Base-by-base conservation (phyloP, 1,140 invertebrate genomes). In the Anoplophora glabripennis region DNA sequence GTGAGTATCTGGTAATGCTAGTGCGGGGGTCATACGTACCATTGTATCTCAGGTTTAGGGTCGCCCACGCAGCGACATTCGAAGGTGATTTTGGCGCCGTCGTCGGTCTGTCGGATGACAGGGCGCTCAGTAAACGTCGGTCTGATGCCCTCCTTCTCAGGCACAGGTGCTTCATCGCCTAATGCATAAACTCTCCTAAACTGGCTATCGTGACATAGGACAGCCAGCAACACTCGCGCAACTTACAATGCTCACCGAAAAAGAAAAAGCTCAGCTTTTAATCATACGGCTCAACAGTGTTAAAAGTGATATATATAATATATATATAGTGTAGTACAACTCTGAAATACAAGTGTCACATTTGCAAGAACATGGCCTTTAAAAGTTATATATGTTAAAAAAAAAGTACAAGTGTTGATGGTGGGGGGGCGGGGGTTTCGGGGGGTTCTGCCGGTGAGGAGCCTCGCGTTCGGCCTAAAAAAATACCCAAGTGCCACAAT, bases 51-150 rank as follows among this genome's bases (percentile, higher is more conserved):
- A 66, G 95, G 95, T 78, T 89, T 89, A 45, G 95, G 95, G 80
- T 97, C 94, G 69, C 93, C 94, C 67, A 93, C 92, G 72, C 96
- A 89, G 82, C 93, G 84, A 81, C 94, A 97, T 81, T 97, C 93
- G 79, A 99, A 96, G 61, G 88, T 89, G 70, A 98, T 93, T 77
- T 89, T 93, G 72, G 85, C 86, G 70, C 92, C 92, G 80, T 95
- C 92, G 65, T 96, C 93, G 61, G 89, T 90, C 83, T 98, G 95
- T 78, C 91, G 86, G 75, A 97, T 98, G 70, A 93, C 83, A 18
- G 95, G 95, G 79, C 95, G 86, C 83, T 96, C 93, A 65, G 93
- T 96, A 81, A 99, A 98, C 58, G 92, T 94, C 49, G 94, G 94
- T 79, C 92, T 93, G 74, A 92, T 89, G 73, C 89, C 93, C 76